Evolutionary conservation across 2,888 invertebrate genomes (phyloP).

Genomic region (Galerucella nymphaeae): DNA sequence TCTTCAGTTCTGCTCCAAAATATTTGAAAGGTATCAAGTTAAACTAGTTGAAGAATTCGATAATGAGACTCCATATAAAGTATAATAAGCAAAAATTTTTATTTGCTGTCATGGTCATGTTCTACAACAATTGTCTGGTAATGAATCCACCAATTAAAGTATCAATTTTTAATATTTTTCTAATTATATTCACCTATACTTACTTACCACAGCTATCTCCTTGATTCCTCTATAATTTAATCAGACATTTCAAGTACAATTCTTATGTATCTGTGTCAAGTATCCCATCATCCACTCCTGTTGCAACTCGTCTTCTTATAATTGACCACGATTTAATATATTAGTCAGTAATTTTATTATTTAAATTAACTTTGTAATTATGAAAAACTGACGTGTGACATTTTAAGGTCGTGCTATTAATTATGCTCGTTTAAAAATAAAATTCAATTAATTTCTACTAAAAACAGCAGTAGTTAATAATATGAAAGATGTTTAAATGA

Average conservation of each 20-base stretch:
- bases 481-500: not conserved
- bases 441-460: not conserved
- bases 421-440: too few species aligned
- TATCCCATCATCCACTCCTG: not conserved
- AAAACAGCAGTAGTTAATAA: not conserved
- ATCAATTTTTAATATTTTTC: too few species aligned
- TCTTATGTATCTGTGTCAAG: not conserved
- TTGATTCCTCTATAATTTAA: not conserved
- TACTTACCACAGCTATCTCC: not conserved
- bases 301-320: not conserved
- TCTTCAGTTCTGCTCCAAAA: too few species aligned
- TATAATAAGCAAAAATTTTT: too few species aligned
- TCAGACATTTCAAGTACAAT: not conserved
- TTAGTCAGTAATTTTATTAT: not conserved
- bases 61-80: too few species aligned
- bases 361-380: not conserved
- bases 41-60: too few species aligned
- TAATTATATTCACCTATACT: not conserved
- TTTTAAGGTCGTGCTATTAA: not conserved
- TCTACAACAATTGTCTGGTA: too few species aligned
- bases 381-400: not conserved
- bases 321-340: not conserved
- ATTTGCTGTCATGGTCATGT: too few species aligned
- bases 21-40: too few species aligned
- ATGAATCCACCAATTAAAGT: too few species aligned